Evolutionary conservation across 2,797 vertebrate species (phyloP).

Genomic region (Cheirogaleus major): DNA sequence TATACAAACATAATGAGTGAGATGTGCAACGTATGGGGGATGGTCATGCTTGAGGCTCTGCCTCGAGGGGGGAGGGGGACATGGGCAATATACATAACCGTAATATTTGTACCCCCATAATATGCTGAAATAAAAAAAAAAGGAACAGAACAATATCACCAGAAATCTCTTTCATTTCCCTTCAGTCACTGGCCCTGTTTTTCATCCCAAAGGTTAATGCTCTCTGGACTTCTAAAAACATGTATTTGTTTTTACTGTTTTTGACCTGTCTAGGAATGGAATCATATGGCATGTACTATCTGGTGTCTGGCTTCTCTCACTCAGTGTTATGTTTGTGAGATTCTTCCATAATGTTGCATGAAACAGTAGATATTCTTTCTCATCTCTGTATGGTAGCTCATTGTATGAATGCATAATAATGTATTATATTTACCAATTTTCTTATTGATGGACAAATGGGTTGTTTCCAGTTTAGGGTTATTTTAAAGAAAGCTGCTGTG

Average conservation of each 20-base stretch:
- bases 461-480: neutral
- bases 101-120: too few relatives aligned
- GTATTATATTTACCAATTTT: neutral
- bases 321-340: neutral
- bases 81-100: too few relatives aligned
- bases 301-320: neutral
- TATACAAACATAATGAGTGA: too few relatives aligned
- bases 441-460: neutral
- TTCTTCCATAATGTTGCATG: neutral
- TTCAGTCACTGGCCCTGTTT: neutral
- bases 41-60: too few relatives aligned
- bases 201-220: neutral
- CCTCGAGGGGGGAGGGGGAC: too few relatives aligned
- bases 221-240: neutral
- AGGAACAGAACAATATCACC: neutral
- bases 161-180: neutral
- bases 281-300: rapidly evolving
- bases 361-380: neutral
- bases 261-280: neutral
- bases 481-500: neutral
- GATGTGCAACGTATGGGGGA: too few relatives aligned
- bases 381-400: neutral
- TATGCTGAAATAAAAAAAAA: too few relatives aligned
- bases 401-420: neutral
- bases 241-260: neutral